phyloP scores from a whole-genome alignment of 1,140 invertebrate species.

The Branchinecta lynchi region DNA sequence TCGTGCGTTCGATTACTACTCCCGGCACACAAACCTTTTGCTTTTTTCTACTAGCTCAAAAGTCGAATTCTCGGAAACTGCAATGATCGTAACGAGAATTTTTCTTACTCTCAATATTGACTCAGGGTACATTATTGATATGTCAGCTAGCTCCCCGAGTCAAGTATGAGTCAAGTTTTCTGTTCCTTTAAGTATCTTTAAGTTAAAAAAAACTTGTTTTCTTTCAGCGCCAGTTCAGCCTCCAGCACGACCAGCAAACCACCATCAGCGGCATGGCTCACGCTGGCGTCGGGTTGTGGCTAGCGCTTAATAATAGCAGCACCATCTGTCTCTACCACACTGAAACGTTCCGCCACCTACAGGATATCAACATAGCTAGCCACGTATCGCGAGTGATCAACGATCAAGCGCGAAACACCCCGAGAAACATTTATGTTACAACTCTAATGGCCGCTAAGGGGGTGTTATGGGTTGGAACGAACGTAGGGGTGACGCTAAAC shows the following conservation, averaged over 20 bases:
- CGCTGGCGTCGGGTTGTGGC: conserved; percentile 85
- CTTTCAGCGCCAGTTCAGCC: conserved; percentile 48
- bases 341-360: conserved; percentile 83
- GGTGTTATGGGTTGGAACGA: conserved; percentile 89
- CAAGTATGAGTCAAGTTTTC: no score
- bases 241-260: conserved; percentile 52
- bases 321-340: conserved; percentile 85
- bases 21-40: no score
- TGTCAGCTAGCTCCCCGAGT: no score
- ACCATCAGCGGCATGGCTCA: conserved; percentile 49
- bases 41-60: no score
- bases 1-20: no score
- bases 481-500: conserved; percentile 73
- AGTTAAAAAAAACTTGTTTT: conserved; percentile 23
- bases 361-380: conserved; percentile 83
- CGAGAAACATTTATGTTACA: conserved; percentile 43
- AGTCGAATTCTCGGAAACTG: no score
- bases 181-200: no score
- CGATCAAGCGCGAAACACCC: conserved; percentile 19
- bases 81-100: no score
- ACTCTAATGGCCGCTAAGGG: conserved; percentile 74
- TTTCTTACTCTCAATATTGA: no score
- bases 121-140: no score
- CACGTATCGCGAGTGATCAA: conserved; percentile 55
- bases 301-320: conserved; percentile 70